A percentile compares a stretch with the other conserved stretches of the same genome.
phyloP scores from a whole-genome alignment of 2,113 vertebrate genomes.

The Rhinopithecus roxellana region DNA sequence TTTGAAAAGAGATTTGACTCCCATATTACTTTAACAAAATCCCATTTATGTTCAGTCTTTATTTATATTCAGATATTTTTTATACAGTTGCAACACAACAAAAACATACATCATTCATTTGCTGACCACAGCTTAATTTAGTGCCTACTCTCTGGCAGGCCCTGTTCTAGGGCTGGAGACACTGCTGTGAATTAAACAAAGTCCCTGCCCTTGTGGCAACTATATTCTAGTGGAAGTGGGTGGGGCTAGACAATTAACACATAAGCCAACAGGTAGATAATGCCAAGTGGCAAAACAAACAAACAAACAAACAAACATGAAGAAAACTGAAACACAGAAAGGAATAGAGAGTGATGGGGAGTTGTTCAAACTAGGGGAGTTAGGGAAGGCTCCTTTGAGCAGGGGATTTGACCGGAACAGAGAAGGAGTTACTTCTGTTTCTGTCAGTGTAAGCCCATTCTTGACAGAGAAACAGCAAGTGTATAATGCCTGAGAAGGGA shows the following conservation, averaged over 20 bases:
- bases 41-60: neutral
- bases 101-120: neutral
- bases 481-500: neutral
- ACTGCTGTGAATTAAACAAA: neutral
- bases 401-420: neutral
- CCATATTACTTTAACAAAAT: neutral
- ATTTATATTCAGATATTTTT: neutral
- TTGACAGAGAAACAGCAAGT: neutral
- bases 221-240: neutral
- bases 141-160: too few species aligned
- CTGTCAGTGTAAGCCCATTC: neutral
- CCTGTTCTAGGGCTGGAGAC: neutral
- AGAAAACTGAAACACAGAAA: neutral
- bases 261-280: neutral
- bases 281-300: neutral
- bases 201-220: neutral
- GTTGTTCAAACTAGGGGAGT: neutral
- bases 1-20: neutral
- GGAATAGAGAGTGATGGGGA: neutral
- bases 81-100: neutral
- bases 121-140: neutral
- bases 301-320: neutral
- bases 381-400: neutral
- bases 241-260: neutral
- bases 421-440: neutral